Base-by-base conservation (phyloP, 2,888 invertebrate genomes). In the Lacanobia wlatinum region DNA sequence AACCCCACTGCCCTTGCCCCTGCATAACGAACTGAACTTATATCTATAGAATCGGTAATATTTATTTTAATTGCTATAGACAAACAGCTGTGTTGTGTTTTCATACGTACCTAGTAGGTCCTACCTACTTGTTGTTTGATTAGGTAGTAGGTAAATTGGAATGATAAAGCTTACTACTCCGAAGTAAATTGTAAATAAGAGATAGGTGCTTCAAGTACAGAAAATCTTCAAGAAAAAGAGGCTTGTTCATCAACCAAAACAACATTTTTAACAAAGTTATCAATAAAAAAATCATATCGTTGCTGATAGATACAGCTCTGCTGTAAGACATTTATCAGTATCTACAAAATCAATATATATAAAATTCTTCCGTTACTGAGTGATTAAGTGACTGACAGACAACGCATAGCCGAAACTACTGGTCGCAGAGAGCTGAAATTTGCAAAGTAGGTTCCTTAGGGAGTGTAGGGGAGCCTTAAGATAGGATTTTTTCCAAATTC, bases 1-100 rank as follows among this genome's bases (percentile, higher is more conserved):
- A 75, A 81, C 79, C 78, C 82, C 62, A 76, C 16, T 82, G 87
- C 87, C 86, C 87, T 87, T 87, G 87, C 79, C 80, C 83, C 84
- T 78, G 64, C 68, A 75, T 73, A 64, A 64, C 63, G 61, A 67
- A 74, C 65, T 76, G 55, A 76, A 71, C 56, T 46, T 18, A 21
- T 55, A 76, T 63, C 46, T 70, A 59, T 62, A 63, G 16, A 79
- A 73, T 72, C 76, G 52, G 56, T 56, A 52, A 40, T 62, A 67
- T 56, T 46, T 48, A 52, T 59, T 52, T 58, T 67, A 67, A 79
- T 71, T 53, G 55, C 50, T 40, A 10, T 56, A 46, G 18, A 56
- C 55, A 82, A 72, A 73, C 78, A 73, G 82, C 79, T 82, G 73
- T 65, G 16, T 63, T 73, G 23, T 62, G 12, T 56, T 34, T n/a